These are phyloP conservation scores for Lutraria lutraria DNA, from an alignment of 2,888 invertebrate genomes.

Conservation along the genomic window DNA sequence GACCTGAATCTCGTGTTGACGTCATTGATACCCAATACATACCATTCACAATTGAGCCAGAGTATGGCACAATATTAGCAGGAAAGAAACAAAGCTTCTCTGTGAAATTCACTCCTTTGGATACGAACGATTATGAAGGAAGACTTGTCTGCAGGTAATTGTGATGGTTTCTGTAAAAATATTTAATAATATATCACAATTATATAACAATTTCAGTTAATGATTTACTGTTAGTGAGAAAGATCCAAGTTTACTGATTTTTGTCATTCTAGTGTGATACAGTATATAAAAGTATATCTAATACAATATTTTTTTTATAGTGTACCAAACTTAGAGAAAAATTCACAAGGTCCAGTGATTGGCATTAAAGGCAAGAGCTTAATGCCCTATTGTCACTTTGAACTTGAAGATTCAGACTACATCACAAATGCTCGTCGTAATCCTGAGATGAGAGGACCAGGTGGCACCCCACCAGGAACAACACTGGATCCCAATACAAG, in stretches of 20 bases:
- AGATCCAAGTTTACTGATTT: too few species aligned
- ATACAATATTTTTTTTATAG: slow-evolving; percentile 70
- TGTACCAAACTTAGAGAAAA: slow-evolving; percentile 85
- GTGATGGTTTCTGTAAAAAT: neutral
- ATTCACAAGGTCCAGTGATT: slow-evolving; percentile 83
- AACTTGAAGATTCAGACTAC: slow-evolving; percentile 90
- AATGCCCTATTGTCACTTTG: slow-evolving; percentile 91
- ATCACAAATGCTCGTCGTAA: slow-evolving; percentile 86
- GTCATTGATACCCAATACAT: slow-evolving; percentile 79
- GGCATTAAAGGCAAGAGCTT: slow-evolving; percentile 89
- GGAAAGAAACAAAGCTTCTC: slow-evolving; percentile 82
- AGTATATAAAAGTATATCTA: neutral
- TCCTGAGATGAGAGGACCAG: slow-evolving; percentile 85
- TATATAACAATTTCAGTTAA: too few species aligned
- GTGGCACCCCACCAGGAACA: slow-evolving; percentile 84
- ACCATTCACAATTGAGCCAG: slow-evolving; percentile 86
- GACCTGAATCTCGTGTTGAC: slow-evolving; percentile 81
- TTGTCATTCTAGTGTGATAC: too few species aligned
- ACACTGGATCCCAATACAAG: slow-evolving; percentile 88
- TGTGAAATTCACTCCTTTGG: slow-evolving; percentile 86
- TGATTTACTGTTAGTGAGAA: too few species aligned
- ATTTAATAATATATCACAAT: too few species aligned
- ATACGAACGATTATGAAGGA: slow-evolving; percentile 85
- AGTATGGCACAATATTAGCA: slow-evolving; percentile 82
- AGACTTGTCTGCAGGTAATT: slow-evolving; percentile 85